A percentile compares a stretch with the other conserved stretches of the same genome.
These are phyloP conservation scores for Emesis furor DNA, from an alignment of 2,888 invertebrate species.

Conservation along the genomic window DNA sequence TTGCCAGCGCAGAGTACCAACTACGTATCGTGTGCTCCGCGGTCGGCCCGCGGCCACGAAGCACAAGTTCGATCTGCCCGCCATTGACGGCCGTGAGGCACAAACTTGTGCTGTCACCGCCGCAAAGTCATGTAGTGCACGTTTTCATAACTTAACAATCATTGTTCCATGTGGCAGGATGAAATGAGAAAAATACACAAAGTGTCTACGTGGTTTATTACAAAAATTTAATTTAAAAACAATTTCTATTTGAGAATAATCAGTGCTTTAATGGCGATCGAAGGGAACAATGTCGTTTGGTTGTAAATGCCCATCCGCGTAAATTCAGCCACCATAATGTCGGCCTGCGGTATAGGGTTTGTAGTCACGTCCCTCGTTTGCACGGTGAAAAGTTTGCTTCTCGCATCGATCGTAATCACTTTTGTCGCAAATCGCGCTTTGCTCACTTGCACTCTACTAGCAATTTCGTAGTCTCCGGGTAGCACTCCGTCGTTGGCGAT, in stretches of 20 bases:
- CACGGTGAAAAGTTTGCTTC: background rate
- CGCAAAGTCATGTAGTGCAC: too few relatives aligned
- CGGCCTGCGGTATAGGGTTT: background rate
- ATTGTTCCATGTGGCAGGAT: too few relatives aligned
- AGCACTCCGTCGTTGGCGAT: background rate
- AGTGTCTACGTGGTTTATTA: too few relatives aligned
- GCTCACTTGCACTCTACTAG: conserved; percentile 22
- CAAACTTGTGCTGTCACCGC: too few relatives aligned
- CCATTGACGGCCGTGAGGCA: too few relatives aligned
- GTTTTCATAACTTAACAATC: too few relatives aligned
- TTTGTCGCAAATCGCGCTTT: conserved; percentile 8
- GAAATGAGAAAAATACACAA: too few relatives aligned
- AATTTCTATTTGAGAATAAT: background rate
- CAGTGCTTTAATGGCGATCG: conserved; percentile 5
- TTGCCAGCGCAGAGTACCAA: too few relatives aligned
- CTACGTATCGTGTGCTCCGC: too few relatives aligned
- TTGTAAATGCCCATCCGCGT: conserved; percentile 5
- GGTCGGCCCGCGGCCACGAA: too few relatives aligned
- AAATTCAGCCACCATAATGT: conserved; percentile 26
- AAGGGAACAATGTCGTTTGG: background rate
- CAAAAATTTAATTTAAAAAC: too few relatives aligned
- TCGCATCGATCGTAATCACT: conserved; percentile 8
- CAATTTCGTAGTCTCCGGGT: background rate
- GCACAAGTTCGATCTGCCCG: too few relatives aligned
- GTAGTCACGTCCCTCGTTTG: background rate